Conservation (phyloP, 2,888 invertebrate species). For the Phalera bucephala region DNA sequence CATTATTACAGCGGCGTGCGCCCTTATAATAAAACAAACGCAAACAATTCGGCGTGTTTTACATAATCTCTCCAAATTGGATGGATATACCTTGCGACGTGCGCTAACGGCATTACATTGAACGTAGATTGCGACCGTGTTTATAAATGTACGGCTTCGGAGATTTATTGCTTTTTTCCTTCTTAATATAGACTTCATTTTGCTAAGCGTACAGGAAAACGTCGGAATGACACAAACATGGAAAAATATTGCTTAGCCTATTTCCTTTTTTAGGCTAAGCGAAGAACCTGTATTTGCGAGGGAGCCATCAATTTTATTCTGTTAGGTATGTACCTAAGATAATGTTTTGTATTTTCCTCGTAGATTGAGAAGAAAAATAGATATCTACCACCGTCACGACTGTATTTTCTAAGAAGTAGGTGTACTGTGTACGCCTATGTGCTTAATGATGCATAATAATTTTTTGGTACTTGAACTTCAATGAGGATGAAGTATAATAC, state of each 20-base stretch:
- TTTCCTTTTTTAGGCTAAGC: not conserved
- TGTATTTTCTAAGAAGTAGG: no score
- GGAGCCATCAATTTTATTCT: not conserved
- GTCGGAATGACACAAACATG: not conserved
- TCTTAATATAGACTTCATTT: slow-evolving; percentile 2
- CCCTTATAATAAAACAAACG: slow-evolving; percentile 59
- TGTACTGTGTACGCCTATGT: no score
- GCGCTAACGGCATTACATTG: slow-evolving; percentile 24
- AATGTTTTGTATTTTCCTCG: no score
- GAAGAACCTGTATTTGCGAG: not conserved
- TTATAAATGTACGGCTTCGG: slow-evolving; percentile 21
- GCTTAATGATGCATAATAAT: no score
- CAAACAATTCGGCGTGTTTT: slow-evolving; percentile 60
- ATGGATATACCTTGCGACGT: slow-evolving; percentile 40
- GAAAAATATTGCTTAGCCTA: not conserved
- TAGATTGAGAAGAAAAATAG: no score
- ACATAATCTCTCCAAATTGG: slow-evolving; percentile 69
- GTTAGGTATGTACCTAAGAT: not conserved
- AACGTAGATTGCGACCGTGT: slow-evolving; percentile 26
- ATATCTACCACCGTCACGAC: no score
- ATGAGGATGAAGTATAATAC: no score
- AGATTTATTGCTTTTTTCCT: slow-evolving; percentile 26
- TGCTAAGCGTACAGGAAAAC: not conserved
- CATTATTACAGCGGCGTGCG: slow-evolving; percentile 57
- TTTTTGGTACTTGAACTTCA: no score